Percentiles rank a stretch among this genome's conserved stretches.
phyloP scores from a whole-genome alignment of 2,113 vertebrate species.

The Ctenomys sociabilis region DNA sequence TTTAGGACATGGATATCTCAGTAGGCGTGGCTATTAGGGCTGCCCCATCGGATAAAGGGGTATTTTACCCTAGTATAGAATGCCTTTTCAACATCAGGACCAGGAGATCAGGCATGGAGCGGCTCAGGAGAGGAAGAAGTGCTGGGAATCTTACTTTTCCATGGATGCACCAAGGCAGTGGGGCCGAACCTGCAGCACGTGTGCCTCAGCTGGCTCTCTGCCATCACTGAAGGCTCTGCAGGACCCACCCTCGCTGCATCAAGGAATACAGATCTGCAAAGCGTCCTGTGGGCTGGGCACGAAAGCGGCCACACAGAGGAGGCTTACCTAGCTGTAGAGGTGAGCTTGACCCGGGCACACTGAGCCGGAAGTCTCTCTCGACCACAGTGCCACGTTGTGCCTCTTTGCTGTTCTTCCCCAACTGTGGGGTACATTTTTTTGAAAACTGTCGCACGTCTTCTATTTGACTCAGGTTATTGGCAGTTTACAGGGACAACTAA shows the following conservation, averaged over 20 bases:
- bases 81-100: background rate
- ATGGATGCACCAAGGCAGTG: background rate
- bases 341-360: no score
- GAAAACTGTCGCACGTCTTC: background rate
- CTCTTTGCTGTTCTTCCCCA: background rate
- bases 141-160: background rate
- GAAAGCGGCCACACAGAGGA: background rate
- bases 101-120: background rate
- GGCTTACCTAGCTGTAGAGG: no score
- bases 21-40: no score
- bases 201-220: background rate
- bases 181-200: background rate
- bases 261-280: background rate
- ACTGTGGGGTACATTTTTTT: background rate
- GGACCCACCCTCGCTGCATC: background rate
- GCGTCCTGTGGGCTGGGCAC: accelerated
- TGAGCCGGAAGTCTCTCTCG: background rate
- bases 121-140: accelerated
- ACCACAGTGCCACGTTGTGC: background rate
- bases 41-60: accelerated
- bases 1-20: background rate
- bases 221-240: background rate
- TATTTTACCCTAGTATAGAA: background rate
- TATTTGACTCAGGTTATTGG: background rate
- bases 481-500: background rate